Percentiles rank a stretch among this genome's conserved stretches.
These are phyloP conservation scores for Adrianichthys oophorus DNA, from an alignment of 2,797 vertebrate genomes.

Conservation along the genomic window DNA sequence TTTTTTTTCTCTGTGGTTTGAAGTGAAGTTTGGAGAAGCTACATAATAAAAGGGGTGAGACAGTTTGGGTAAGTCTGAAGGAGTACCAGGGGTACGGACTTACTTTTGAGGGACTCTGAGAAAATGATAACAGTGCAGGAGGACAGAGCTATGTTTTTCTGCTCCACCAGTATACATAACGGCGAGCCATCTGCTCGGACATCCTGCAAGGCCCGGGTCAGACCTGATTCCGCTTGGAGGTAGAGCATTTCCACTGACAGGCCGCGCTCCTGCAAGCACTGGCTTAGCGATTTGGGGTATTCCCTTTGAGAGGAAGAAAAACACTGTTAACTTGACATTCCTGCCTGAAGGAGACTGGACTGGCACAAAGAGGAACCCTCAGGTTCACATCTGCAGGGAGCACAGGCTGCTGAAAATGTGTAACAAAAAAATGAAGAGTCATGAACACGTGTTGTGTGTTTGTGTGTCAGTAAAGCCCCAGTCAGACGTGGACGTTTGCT, in stretches of 20 bases:
- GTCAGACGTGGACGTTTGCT: slow-evolving; percentile 8
- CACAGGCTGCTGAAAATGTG: slow-evolving; percentile 16
- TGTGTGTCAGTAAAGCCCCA: not conserved
- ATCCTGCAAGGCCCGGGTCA: slow-evolving; percentile 81
- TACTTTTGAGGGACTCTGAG: slow-evolving; percentile 86
- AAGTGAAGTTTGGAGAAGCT: not conserved
- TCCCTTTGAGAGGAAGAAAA: slow-evolving; percentile 83
- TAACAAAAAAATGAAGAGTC: slow-evolving; percentile 9
- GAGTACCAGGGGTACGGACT: slow-evolving; percentile 66
- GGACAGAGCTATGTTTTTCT: slow-evolving; percentile 78
- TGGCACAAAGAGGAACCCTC: slow-evolving; percentile 33
- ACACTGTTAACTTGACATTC: slow-evolving; percentile 72
- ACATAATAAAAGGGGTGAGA: slow-evolving; percentile 10
- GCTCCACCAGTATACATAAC: slow-evolving; percentile 85
- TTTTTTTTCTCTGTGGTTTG: no score
- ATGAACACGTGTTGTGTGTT: slow-evolving; percentile 2
- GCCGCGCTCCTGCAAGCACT: slow-evolving; percentile 81
- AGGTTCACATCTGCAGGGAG: slow-evolving; percentile 17
- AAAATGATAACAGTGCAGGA: slow-evolving; percentile 84
- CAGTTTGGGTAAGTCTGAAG: slow-evolving; percentile 33
- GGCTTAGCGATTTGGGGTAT: slow-evolving; percentile 81
- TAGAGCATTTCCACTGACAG: slow-evolving; percentile 84
- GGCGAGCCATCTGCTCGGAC: slow-evolving; percentile 80
- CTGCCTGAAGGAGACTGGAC: slow-evolving; percentile 28
- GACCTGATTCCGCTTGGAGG: slow-evolving; percentile 76